Evolutionary conservation across 2,888 invertebrate genomes (phyloP).

Genomic region (Helleia helle): DNA sequence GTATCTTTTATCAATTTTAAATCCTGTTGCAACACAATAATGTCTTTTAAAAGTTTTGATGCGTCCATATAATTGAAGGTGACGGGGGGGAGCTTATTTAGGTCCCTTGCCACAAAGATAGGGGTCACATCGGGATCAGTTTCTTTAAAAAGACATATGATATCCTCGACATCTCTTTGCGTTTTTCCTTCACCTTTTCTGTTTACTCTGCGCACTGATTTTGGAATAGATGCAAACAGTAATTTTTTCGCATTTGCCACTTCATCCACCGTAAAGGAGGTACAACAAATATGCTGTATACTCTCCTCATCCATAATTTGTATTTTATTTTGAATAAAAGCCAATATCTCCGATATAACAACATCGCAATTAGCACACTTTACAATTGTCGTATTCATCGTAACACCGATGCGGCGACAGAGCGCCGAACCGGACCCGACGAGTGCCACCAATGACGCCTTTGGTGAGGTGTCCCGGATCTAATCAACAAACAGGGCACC

Average conservation of each 20-base stretch:
- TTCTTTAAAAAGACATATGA: slow-evolving; percentile 17
- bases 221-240: slow-evolving; percentile 14
- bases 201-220: slow-evolving; percentile 12
- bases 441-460: too few relatives aligned
- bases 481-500: too few relatives aligned
- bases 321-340: slow-evolving; percentile 18
- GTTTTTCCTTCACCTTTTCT: slow-evolving; percentile 18
- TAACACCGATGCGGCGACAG: neutral
- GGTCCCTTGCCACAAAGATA: slow-evolving; percentile 18
- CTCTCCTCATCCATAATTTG: slow-evolving; percentile 16
- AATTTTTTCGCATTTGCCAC: slow-evolving; percentile 14
- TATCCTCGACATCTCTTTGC: slow-evolving; percentile 15
- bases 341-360: slow-evolving; percentile 14
- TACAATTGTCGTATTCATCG: neutral
- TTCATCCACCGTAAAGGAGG: slow-evolving; percentile 15
- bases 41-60: slow-evolving; percentile 13
- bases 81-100: slow-evolving; percentile 19
- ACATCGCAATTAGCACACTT: slow-evolving; percentile 11
- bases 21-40: slow-evolving; percentile 6
- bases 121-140: slow-evolving; percentile 18
- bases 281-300: slow-evolving; percentile 16
- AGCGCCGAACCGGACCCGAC: too few relatives aligned
- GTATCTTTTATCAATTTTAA: slow-evolving; percentile 7
- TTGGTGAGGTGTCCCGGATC: too few relatives aligned
- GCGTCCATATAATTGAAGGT: slow-evolving; percentile 19